Evolutionary conservation across 2,888 invertebrate species (phyloP).

Genomic region (Drosophila emarginata): DNA sequence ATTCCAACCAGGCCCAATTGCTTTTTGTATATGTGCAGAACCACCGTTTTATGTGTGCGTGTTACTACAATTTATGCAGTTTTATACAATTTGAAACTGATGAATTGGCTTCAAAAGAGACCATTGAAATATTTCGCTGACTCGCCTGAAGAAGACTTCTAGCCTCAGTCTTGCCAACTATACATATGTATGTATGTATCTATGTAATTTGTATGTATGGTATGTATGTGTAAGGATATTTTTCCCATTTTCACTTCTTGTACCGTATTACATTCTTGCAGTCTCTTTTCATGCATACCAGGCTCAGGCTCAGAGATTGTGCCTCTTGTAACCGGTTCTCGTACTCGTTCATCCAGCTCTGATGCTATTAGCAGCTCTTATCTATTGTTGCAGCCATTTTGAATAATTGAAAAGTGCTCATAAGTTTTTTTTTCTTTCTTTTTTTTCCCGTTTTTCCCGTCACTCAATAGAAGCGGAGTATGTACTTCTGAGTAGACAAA

Average conservation of each 20-base stretch:
- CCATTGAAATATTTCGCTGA: constrained; percentile 10
- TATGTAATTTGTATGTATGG: background rate
- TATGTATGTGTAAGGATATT: background rate
- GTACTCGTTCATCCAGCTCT: constrained; percentile 20
- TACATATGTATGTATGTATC: background rate
- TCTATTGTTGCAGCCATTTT: constrained; percentile 28
- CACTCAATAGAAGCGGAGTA: background rate
- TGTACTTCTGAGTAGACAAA: constrained; percentile 13
- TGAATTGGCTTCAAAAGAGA: constrained; percentile 4
- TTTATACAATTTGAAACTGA: constrained; percentile 3
- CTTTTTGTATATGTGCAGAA: background rate
- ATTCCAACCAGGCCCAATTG: background rate
- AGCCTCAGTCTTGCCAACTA: background rate
- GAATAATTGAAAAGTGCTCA: constrained; percentile 22
- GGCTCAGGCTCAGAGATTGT: background rate
- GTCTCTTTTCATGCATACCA: background rate
- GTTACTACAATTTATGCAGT: background rate
- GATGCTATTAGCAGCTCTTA: constrained; percentile 21
- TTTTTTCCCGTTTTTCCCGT: background rate
- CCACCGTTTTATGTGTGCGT: background rate
- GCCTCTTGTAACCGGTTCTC: background rate
- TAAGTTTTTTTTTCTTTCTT: constrained; percentile 2
- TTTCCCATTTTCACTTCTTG: background rate
- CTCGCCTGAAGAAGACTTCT: background rate
- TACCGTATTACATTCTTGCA: background rate